Percentiles rank a stretch among this genome's conserved stretches.
These are phyloP conservation scores for Melinopterus prodromus DNA, from an alignment of 2,888 invertebrate genomes.

Conservation along the genomic window DNA sequence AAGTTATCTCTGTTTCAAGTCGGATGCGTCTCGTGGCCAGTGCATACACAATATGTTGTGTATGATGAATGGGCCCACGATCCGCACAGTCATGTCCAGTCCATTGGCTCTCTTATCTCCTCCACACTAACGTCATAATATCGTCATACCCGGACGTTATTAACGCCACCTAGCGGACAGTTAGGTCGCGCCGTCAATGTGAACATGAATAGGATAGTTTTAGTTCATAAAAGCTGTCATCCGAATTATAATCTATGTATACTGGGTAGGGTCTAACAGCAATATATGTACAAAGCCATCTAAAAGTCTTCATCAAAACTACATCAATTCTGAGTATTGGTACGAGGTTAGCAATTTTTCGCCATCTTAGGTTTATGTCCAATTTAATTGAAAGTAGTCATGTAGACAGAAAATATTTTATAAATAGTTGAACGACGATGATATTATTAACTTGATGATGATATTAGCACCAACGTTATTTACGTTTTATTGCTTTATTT, in stretches of 20 bases:
- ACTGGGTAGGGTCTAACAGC: no score
- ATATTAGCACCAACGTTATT: no score
- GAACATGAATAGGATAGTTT: background rate
- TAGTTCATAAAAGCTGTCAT: background rate
- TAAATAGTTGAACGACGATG: no score
- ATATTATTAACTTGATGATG: no score
- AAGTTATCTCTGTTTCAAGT: conserved; percentile 40
- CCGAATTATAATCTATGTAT: background rate
- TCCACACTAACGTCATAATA: conserved; percentile 45
- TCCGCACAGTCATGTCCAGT: conserved; percentile 56
- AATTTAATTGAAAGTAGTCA: no score
- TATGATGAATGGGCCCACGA: conserved; percentile 51
- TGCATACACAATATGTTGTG: conserved; percentile 43
- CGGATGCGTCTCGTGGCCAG: conserved; percentile 38
- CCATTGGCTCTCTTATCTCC: conserved; percentile 53
- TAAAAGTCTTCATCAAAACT: no score
- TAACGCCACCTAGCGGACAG: conserved; percentile 32
- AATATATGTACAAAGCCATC: no score
- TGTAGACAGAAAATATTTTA: no score
- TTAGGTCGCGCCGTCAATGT: background rate
- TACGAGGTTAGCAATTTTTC: no score
- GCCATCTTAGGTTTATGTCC: no score
- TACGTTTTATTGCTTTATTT: no score
- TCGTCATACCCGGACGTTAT: conserved; percentile 29
- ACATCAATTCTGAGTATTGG: no score